Base-by-base conservation (phyloP, 2,888 invertebrate species). In the Neoscelio sp. region DNA sequence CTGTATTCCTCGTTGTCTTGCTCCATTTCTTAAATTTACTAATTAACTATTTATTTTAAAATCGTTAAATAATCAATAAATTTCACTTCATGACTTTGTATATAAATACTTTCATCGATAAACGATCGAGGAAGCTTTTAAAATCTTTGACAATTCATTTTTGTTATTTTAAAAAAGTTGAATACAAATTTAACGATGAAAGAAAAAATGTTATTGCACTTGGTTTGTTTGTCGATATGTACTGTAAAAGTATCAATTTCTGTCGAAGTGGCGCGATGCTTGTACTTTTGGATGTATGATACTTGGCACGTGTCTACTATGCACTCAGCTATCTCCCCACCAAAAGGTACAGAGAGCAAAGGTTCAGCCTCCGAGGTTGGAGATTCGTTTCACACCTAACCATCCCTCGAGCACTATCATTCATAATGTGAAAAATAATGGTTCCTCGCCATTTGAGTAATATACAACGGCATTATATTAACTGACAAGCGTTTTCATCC, bases 351-450 rank as follows among this genome's bases (percentile, higher is more conserved):
- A 18, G 56, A 52, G 60, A 46, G 58, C 54, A 46, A 75, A 79
- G 71, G 79, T 75, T 70, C 78, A 60, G 74, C 78, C 78, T 78
- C 78, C 74, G 50, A 64, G 74, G 67, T 78, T 48, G 60, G 78
- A 80, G 80, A 78, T 74, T 65, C 70, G 52, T 75, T 70, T 78
- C 68, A 65, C 76, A 76, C 78, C 73, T 62, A 76, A 26, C 71
- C 77, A 38, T 68, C 78, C 74, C 71, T 48, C 56, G 20, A 38
- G 54, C 64, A 68, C 83, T 77, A 84, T 82, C 82, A 82, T 84
- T 77, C 74, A 65, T 76, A 73, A 76, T 77, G 80, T 68, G 80
- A 65, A 75, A 83, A 82, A 82, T 80, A 82, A 80, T 82, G 82
- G 78, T 78, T 78, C 68, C 80, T 70, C 81, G 78, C 80, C 82